These are phyloP conservation scores for Parnassius apollo DNA, from an alignment of 2,888 invertebrate genomes.

Conservation along the genomic window DNA sequence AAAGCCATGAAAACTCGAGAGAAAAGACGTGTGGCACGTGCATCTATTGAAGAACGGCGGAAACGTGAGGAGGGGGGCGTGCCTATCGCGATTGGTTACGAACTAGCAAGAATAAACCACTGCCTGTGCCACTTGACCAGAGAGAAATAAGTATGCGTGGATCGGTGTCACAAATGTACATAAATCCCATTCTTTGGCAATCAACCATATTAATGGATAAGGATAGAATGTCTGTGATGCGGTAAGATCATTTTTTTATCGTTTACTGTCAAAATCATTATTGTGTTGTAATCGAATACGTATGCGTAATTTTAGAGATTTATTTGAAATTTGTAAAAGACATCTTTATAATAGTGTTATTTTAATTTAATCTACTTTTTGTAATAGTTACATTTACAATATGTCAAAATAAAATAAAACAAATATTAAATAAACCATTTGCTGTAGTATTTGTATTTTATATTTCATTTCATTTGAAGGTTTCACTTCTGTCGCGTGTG, in stretches of 20 bases:
- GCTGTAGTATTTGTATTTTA: too few relatives aligned
- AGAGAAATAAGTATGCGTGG: constrained; percentile 84
- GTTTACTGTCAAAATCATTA: constrained; percentile 15
- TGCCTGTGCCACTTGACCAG: constrained; percentile 82
- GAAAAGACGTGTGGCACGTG: constrained; percentile 69
- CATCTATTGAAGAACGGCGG: constrained; percentile 75
- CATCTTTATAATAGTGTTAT: constrained; percentile 45
- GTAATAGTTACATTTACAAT: constrained; percentile 22
- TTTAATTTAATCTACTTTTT: constrained; percentile 34
- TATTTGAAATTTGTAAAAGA: constrained; percentile 54
- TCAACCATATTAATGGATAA: constrained; percentile 51
- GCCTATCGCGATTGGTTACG: constrained; percentile 84
- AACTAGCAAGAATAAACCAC: constrained; percentile 82
- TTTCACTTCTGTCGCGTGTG: too few relatives aligned
- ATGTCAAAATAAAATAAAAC: constrained; percentile 48
- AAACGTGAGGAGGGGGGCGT: constrained; percentile 76
- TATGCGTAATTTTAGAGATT: constrained; percentile 50
- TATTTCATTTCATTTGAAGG: too few relatives aligned
- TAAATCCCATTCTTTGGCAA: constrained; percentile 85
- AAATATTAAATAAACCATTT: constrained; percentile 12
- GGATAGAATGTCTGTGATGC: constrained; percentile 2
- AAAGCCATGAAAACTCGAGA: constrained; percentile 74
- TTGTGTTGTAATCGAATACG: background rate
- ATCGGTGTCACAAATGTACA: constrained; percentile 76
- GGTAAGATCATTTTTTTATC: constrained; percentile 8